These are phyloP conservation scores for Cottus gobio DNA, from an alignment of 2,113 vertebrate species.

Conservation along the genomic window DNA sequence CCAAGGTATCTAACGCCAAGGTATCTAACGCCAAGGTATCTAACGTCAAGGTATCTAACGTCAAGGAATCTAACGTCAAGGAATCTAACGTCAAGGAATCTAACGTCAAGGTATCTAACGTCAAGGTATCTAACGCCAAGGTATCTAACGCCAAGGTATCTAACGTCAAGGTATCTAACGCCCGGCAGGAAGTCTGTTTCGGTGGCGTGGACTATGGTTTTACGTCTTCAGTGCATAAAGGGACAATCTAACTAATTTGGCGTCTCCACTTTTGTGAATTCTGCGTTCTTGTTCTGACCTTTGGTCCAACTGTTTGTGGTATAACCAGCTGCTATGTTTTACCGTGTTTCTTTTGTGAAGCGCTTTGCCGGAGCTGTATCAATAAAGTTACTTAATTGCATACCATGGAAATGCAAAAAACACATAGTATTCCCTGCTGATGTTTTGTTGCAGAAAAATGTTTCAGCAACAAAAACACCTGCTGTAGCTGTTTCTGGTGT, in stretches of 20 bases:
- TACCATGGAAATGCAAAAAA: not conserved
- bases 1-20: no score
- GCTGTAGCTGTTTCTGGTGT: no score
- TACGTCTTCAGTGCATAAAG: not conserved
- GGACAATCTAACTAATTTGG: not conserved
- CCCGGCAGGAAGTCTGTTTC: no score
- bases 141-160: no score
- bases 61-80: no score
- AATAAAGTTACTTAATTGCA: not conserved
- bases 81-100: no score
- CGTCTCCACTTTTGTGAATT: not conserved
- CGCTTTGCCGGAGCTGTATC: not conserved
- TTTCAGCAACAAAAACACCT: not conserved
- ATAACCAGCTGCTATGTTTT: not conserved
- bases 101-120: no score
- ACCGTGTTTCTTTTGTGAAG: not conserved
- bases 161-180: no score
- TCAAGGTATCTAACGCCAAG: no score
- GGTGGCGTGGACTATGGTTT: no score
- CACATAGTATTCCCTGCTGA: not conserved
- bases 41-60: no score
- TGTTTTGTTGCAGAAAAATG: not conserved
- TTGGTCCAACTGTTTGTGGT: not conserved
- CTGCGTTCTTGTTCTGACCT: not conserved
- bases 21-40: no score